Evolutionary conservation across 2,797 vertebrate species (phyloP).

Genomic region (Sciaenops ocellatus): DNA sequence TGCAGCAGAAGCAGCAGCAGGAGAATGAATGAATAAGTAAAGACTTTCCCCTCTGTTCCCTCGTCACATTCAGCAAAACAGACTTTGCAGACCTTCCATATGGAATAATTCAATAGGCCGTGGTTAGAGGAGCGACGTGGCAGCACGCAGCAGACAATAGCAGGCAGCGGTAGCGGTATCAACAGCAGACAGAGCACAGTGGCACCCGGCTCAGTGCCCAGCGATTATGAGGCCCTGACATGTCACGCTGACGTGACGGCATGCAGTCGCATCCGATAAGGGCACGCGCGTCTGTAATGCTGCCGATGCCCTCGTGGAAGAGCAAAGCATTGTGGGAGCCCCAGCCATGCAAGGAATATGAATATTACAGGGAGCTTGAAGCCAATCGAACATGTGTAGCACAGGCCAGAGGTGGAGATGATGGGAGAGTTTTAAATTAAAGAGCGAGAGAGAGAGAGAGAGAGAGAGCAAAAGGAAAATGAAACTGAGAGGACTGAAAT

Average conservation of each 20-base stretch:
- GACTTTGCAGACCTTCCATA: constrained; percentile 58
- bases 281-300: background rate
- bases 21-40: constrained; percentile 76
- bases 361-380: constrained; percentile 40
- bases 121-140: constrained; percentile 25
- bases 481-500: constrained; percentile 48
- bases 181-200: constrained; percentile 26
- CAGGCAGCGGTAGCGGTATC: constrained; percentile 15
- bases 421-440: constrained; percentile 13
- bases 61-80: constrained; percentile 53
- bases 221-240: constrained; percentile 50
- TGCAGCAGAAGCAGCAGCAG: constrained; percentile 55
- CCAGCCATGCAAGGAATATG: constrained; percentile 36
- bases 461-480: constrained; percentile 44
- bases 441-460: background rate
- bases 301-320: constrained; percentile 6
- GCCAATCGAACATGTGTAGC: constrained; percentile 32
- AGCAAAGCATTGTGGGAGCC: constrained; percentile 56
- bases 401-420: constrained; percentile 26
- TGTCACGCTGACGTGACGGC: constrained; percentile 17
- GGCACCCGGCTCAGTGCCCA: constrained; percentile 1
- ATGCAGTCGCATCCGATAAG: background rate
- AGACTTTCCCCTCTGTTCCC: constrained; percentile 61
- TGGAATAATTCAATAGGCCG: constrained; percentile 66
- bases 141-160: constrained; percentile 23